Conservation (phyloP, 2,797 vertebrate genomes). For the Diplodus sargus region DNA sequence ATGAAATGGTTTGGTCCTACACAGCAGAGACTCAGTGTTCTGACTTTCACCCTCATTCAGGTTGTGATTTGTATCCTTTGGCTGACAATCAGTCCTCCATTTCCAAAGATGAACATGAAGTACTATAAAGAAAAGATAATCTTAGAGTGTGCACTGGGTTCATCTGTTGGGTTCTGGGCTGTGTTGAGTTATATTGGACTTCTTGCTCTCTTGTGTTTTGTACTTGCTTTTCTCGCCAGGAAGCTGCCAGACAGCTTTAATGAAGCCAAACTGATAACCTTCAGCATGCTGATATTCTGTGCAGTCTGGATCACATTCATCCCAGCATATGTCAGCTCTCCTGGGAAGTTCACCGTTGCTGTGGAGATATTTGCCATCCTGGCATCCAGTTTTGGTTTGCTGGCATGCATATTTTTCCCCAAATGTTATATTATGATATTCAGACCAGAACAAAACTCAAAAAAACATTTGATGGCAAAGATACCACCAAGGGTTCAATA, state of each 20-base stretch:
- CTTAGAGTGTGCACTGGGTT: slow-evolving; percentile 71
- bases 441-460: too few relatives aligned
- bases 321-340: slow-evolving; percentile 71
- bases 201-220: slow-evolving; percentile 68
- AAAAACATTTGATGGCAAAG: too few relatives aligned
- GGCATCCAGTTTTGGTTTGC: too few relatives aligned
- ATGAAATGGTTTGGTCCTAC: slow-evolving; percentile 73
- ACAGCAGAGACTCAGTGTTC: too few relatives aligned
- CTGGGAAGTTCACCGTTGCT: too few relatives aligned
- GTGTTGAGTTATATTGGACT: slow-evolving; percentile 71
- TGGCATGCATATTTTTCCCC: too few relatives aligned
- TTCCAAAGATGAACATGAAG: slow-evolving; percentile 63
- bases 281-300: slow-evolving; percentile 78
- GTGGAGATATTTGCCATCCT: too few relatives aligned
- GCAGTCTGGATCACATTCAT: slow-evolving; percentile 76
- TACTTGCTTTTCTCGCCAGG: slow-evolving; percentile 70
- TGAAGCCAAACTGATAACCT: slow-evolving; percentile 74
- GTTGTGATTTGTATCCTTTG: too few relatives aligned
- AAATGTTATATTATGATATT: too few relatives aligned
- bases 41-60: too few relatives aligned
- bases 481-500: too few relatives aligned
- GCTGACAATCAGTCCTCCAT: slow-evolving; percentile 46
- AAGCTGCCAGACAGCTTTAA: slow-evolving; percentile 73
- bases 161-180: slow-evolving; percentile 69
- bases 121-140: slow-evolving; percentile 72